Conservation (phyloP, 2,797 vertebrate species). For the Sebastes elongatus region DNA sequence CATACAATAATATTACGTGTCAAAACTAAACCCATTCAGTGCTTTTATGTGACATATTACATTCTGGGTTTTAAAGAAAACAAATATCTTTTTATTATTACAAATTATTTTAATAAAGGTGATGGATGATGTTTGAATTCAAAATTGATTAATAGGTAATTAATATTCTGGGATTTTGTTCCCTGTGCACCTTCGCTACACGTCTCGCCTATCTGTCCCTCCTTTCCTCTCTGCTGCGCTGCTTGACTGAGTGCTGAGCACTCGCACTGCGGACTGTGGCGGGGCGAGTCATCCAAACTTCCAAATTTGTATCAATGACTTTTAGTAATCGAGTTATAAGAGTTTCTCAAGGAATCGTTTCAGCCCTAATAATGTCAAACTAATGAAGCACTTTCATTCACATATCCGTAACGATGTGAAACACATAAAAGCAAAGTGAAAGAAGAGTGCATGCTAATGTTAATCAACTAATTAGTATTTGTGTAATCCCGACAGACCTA, state of each 20-base stretch:
- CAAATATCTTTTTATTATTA: not conserved
- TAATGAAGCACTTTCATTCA: not conserved
- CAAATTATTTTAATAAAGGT: not conserved
- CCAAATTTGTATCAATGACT: not conserved
- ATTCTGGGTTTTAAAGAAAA: too few relatives aligned
- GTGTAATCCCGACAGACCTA: not conserved
- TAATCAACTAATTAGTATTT: not conserved
- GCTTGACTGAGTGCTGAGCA: not conserved
- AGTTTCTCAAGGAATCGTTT: not conserved
- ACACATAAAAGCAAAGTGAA: not conserved
- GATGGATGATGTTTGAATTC: too few relatives aligned
- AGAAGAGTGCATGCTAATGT: not conserved
- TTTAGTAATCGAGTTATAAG: not conserved
- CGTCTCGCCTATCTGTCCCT: too few relatives aligned
- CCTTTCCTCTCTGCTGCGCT: not conserved
- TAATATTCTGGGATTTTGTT: not conserved
- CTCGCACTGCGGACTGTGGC: too few relatives aligned
- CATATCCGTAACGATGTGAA: not conserved
- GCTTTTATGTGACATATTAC: too few relatives aligned
- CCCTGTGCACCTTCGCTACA: too few relatives aligned
- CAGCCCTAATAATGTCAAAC: not conserved
- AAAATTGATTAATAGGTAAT: not conserved
- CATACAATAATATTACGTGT: not conserved
- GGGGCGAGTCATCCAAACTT: not conserved
- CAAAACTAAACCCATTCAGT: too few relatives aligned